These are phyloP conservation scores for Thymallus thymallus DNA, from an alignment of 2,113 vertebrate genomes.

Conservation along the genomic window DNA sequence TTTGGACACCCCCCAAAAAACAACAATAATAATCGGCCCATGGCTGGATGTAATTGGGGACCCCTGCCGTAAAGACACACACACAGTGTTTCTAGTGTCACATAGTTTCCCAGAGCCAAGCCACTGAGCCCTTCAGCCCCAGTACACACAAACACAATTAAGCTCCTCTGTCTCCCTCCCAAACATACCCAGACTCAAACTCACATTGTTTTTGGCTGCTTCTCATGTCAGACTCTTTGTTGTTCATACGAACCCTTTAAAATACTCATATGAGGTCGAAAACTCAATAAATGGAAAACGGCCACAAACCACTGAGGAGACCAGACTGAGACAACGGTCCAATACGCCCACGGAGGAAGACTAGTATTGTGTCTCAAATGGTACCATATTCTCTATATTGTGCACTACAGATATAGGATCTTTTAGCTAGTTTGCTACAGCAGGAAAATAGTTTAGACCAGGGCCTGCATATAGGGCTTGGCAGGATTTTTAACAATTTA, in stretches of 20 bases:
- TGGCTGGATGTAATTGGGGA: no score
- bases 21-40: no score
- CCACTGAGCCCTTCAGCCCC: not conserved
- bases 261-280: not conserved
- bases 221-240: not conserved
- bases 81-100: not conserved
- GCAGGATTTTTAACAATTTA: no score
- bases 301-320: not conserved
- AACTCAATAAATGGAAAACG: not conserved
- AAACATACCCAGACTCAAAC: not conserved
- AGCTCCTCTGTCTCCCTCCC: not conserved
- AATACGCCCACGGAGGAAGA: not conserved
- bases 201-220: not conserved
- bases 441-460: no score
- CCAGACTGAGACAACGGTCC: no score
- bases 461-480: no score
- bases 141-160: not conserved
- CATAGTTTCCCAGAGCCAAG: not conserved
- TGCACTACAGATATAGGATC: no score
- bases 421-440: no score
- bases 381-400: no score
- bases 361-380: not conserved
- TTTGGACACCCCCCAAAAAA: no score
- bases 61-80: not conserved
- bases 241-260: slow-evolving; percentile 6